Conservation (phyloP, 2,888 invertebrate species). For the Allacma fusca region DNA sequence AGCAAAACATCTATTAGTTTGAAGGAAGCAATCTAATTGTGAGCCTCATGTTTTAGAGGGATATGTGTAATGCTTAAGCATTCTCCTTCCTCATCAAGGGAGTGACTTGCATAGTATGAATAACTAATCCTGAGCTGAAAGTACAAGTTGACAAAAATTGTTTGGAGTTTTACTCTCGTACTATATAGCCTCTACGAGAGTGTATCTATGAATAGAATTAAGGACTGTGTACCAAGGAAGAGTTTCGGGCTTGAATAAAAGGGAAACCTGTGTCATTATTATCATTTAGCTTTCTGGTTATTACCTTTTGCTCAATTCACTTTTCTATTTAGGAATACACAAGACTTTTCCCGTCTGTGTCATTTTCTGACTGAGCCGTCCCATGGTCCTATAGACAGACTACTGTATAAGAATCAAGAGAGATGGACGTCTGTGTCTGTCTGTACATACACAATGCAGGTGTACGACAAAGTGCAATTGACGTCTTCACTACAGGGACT, state of each 20-base stretch:
- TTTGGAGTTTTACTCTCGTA: background rate
- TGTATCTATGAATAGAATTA: constrained; percentile 4
- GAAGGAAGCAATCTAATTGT: no score
- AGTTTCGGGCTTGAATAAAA: background rate
- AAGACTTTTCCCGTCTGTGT: background rate
- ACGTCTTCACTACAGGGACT: no score
- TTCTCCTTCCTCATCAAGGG: background rate
- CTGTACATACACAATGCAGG: no score
- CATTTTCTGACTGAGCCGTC: no score
- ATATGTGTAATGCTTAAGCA: no score
- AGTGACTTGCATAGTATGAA: constrained; percentile 4
- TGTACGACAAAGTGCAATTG: no score
- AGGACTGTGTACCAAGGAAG: background rate
- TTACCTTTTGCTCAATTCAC: constrained; percentile 17
- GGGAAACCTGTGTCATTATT: constrained; percentile 24
- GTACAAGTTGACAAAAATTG: background rate
- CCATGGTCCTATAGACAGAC: no score
- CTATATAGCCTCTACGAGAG: background rate
- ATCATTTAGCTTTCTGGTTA: constrained; percentile 10
- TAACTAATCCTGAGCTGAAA: background rate
- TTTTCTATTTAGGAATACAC: background rate
- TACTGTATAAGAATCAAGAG: no score
- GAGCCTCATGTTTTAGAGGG: no score
- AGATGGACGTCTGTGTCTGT: no score
- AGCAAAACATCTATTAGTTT: no score